phyloP scores from a whole-genome alignment of 2,113 vertebrate species.

The Mustela nigripes region DNA sequence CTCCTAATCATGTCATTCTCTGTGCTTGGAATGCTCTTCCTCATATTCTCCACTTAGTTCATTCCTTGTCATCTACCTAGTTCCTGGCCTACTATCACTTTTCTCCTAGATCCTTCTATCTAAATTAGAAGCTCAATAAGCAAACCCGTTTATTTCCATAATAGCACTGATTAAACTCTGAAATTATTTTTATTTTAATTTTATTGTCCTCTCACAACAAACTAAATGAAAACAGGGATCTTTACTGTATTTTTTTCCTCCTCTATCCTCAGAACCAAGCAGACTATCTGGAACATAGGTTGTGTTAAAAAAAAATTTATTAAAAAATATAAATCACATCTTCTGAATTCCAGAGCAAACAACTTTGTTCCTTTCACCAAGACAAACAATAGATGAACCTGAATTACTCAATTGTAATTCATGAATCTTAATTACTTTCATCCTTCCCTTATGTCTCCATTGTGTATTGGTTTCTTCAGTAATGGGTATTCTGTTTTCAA shows the following conservation, averaged over 20 bases:
- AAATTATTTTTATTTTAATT: not conserved
- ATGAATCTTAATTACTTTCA: constrained; percentile 72
- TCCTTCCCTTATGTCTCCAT: constrained; percentile 43
- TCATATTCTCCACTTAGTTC: not conserved
- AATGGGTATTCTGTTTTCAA: constrained; percentile 53
- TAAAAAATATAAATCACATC: not conserved
- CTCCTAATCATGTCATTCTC: not conserved
- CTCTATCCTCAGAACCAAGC: not conserved
- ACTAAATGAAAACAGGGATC: not conserved
- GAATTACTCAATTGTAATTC: constrained; percentile 69
- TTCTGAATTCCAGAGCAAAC: constrained; percentile 47
- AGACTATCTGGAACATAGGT: not conserved
- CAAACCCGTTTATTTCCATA: not conserved
- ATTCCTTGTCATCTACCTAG: not conserved
- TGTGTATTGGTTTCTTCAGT: constrained; percentile 62
- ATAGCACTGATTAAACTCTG: not conserved
- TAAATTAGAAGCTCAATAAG: not conserved
- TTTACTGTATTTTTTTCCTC: not conserved
- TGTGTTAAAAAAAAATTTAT: constrained; percentile 18
- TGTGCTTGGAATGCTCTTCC: not conserved
- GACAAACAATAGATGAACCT: constrained; percentile 34
- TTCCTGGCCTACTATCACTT: not conserved
- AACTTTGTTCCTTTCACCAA: constrained; percentile 24
- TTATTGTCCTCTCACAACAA: not conserved
- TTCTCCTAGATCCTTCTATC: not conserved